Conservation (phyloP, 1,140 invertebrate species). For the Hirudo medicinalis region DNA sequence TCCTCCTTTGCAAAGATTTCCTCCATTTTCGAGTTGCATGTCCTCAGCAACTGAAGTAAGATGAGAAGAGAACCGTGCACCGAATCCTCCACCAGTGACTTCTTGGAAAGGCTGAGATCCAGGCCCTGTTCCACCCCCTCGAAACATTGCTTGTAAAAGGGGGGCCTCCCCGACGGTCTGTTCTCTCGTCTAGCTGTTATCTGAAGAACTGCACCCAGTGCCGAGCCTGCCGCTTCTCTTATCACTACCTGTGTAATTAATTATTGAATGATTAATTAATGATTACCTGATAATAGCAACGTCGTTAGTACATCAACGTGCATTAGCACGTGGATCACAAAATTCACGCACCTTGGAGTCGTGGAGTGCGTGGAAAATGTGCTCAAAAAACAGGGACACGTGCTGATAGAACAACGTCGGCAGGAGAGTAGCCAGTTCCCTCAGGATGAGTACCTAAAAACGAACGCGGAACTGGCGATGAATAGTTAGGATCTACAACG, state of each 20-base stretch:
- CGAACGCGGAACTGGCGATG: constrained; percentile 5
- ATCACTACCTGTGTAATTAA: background rate
- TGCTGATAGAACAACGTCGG: constrained; percentile 97
- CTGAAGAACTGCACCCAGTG: background rate
- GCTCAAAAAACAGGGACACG: constrained; percentile 85
- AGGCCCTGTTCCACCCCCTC: constrained; percentile 61
- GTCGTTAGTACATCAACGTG: background rate
- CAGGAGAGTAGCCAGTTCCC: constrained; percentile 84
- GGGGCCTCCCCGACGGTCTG: background rate
- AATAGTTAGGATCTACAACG: background rate
- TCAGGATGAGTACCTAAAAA: constrained; percentile 62
- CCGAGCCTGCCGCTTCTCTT: background rate
- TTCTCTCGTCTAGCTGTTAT: background rate
- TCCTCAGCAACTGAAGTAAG: constrained; percentile 81
- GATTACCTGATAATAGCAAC: background rate
- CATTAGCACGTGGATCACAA: background rate
- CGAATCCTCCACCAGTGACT: constrained; percentile 70
- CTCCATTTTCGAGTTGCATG: constrained; percentile 76
- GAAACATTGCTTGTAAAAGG: constrained; percentile 55
- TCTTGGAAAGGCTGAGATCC: constrained; percentile 49
- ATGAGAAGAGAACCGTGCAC: constrained; percentile 84
- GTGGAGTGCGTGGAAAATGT: constrained; percentile 75
- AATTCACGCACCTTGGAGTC: constrained; percentile 58
- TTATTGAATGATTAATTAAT: background rate
- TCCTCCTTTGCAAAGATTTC: too few species aligned